Evolutionary conservation across 2,797 vertebrate species (phyloP), one percentile per base, ranked within the genome.

Genomic region (Brotula barbata): DNA sequence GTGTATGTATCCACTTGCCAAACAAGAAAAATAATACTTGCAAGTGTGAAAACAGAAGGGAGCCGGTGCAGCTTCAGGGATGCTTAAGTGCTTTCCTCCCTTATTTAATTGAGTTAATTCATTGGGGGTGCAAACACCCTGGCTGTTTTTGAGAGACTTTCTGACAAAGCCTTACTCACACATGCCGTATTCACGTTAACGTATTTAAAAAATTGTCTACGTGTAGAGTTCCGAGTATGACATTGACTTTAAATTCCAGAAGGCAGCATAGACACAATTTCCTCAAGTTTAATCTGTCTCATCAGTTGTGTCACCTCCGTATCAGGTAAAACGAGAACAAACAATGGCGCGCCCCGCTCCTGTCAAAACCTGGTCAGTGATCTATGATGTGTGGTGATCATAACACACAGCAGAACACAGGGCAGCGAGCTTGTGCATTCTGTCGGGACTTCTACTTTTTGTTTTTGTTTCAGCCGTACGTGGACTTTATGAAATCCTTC

Each of bases 91-190:
- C 20, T 48, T 41, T 57, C 64, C 51, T 49, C 44, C 33, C 53
- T 36, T 53, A 65, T 81, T 82, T 85, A 84, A 83, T 82, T 77
- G 65, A 76, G 60, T 7, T 23, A 57, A 78, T 37, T 62, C 73
- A 74, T 64, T 1, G 49, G 66, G 69, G 74, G 79, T 59, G 15
- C 16, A 58, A 64, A 51, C 58, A 60, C 6, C 62, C 47, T 9
- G 40, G 70, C 57, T 71, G 49, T 54, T 71, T 54, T 66, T 11
- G n/a, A 43, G 19, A 43, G 11, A 43, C 19, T 43, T 45, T 58
- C 64, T 70, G 66, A 80, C 72, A 73, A 75, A 78, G 71, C 72
- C 59, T 48, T 51, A 47, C 25, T 28, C 25, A 28, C 25, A 28
- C n/a, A 28, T 28, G 4, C 4, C 25, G 25, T 28, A 28, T n/a